phyloP scores from a whole-genome alignment of 2,888 invertebrate species.

The Prosapia bicincta region DNA sequence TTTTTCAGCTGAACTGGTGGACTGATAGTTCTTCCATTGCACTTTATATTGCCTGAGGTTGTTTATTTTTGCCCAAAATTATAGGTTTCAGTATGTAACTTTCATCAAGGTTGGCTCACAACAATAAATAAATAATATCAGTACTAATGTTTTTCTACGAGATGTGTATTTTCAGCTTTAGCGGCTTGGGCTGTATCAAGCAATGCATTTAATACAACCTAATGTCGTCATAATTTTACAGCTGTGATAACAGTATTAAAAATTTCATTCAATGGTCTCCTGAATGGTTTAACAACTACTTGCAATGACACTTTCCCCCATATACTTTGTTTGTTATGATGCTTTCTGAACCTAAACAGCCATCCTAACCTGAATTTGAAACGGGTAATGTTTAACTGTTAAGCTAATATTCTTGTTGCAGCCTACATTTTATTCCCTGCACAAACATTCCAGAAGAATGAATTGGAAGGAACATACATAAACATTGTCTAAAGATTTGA shows the following conservation, averaged over 20 bases:
- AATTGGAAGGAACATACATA: slow-evolving; percentile 10
- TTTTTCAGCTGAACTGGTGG: slow-evolving; percentile 12
- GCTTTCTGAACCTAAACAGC: slow-evolving; percentile 22
- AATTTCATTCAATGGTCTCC: slow-evolving; percentile 13
- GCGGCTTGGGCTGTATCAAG: slow-evolving; percentile 10
- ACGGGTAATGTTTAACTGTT: background rate
- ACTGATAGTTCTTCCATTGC: background rate
- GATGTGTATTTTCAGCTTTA: slow-evolving; percentile 6
- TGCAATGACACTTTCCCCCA: slow-evolving; percentile 3
- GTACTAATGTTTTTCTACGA: slow-evolving; percentile 9
- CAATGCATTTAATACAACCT: slow-evolving; percentile 12
- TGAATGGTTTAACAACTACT: slow-evolving; percentile 17
- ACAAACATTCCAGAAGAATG: slow-evolving; percentile 16
- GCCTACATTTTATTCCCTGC: slow-evolving; percentile 9
- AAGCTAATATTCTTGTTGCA: background rate
- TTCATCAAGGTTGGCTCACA: slow-evolving; percentile 20
- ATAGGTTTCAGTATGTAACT: slow-evolving; percentile 12
- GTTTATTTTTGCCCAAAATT: slow-evolving; percentile 19
- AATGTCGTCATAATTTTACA: slow-evolving; percentile 7
- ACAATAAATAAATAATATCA: slow-evolving; percentile 19
- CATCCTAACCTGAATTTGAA: slow-evolving; percentile 22
- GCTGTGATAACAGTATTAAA: slow-evolving; percentile 18
- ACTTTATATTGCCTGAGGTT: slow-evolving; percentile 18
- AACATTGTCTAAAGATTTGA: background rate
- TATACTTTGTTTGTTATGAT: slow-evolving; percentile 20